Percentiles rank a stretch among this genome's conserved stretches.
Evolutionary conservation across 2,113 vertebrate species (phyloP).

Genomic region (Bos indicus): DNA sequence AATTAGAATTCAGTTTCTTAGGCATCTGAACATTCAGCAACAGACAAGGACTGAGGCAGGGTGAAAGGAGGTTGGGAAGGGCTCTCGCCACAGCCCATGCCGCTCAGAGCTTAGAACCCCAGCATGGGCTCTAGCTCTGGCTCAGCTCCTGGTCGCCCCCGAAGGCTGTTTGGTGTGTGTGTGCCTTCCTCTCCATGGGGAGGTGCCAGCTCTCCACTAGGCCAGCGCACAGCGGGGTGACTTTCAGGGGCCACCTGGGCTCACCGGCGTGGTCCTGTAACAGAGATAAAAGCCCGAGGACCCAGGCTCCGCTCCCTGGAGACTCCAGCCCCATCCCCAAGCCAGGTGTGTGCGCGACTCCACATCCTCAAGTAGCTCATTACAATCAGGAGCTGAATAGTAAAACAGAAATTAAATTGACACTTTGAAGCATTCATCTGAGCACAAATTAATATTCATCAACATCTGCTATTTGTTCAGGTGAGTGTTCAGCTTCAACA

Average conservation of each 20-base stretch:
- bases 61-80: background rate
- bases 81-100: background rate
- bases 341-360: constrained; percentile 35
- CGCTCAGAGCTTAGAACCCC: background rate
- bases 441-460: constrained; percentile 66
- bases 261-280: background rate
- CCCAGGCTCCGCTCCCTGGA: background rate
- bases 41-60: background rate
- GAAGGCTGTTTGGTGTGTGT: background rate
- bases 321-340: background rate
- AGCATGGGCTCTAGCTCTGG: background rate
- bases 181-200: background rate
- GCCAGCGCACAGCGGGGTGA: background rate
- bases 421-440: constrained; percentile 70
- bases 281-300: background rate
- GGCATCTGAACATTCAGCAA: background rate
- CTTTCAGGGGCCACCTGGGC: background rate
- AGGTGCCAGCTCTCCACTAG: background rate
- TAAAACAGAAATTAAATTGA: constrained; percentile 73
- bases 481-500: constrained; percentile 55
- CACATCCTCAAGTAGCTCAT: constrained; percentile 56
- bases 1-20: background rate
- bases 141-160: background rate
- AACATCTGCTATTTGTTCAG: constrained; percentile 49
- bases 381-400: constrained; percentile 59